These are phyloP conservation scores for Sebastes dallii DNA, from an alignment of 2,797 vertebrate genomes.

Conservation along the genomic window DNA sequence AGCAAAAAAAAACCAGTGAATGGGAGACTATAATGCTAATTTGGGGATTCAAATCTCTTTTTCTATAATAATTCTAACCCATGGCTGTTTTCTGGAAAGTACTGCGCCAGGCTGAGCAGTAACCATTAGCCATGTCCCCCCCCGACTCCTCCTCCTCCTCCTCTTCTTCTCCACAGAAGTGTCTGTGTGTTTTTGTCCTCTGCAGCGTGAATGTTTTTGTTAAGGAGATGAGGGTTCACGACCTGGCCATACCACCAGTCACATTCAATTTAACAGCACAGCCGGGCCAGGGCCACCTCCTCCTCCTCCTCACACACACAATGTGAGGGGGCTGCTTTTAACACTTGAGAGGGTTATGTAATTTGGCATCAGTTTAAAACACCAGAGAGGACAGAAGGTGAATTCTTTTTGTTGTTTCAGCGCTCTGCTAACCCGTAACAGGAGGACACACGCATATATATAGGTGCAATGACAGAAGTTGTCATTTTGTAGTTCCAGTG, in stretches of 20 bases:
- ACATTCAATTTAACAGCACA: conserved; percentile 78
- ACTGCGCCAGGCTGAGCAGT: conserved; percentile 27
- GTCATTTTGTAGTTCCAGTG: conserved; percentile 34
- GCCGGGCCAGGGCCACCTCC: conserved; percentile 20
- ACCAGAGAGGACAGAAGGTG: background rate
- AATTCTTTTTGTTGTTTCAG: background rate
- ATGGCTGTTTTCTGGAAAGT: conserved; percentile 37
- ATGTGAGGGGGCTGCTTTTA: conserved; percentile 19
- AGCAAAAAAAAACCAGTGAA: conserved; percentile 23
- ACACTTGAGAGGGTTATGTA: conserved; percentile 47
- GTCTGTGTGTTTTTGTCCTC: conserved; percentile 75
- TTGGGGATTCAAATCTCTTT: conserved; percentile 23
- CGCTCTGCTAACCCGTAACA: conserved; percentile 22
- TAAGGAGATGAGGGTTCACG: conserved; percentile 80
- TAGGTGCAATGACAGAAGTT: conserved; percentile 19
- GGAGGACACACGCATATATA: background rate
- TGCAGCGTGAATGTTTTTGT: conserved; percentile 83
- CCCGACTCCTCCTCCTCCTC: background rate
- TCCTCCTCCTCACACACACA: conserved; percentile 36
- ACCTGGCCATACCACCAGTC: conserved; percentile 82
- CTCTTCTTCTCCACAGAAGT: conserved; percentile 51
- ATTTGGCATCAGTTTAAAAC: conserved; percentile 54
- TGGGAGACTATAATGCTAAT: conserved; percentile 40
- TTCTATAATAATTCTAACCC: conserved; percentile 32
- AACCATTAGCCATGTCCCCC: conserved; percentile 39